phyloP scores from a whole-genome alignment of 2,888 invertebrate genomes.

The Petrolisthes cinctipes region DNA sequence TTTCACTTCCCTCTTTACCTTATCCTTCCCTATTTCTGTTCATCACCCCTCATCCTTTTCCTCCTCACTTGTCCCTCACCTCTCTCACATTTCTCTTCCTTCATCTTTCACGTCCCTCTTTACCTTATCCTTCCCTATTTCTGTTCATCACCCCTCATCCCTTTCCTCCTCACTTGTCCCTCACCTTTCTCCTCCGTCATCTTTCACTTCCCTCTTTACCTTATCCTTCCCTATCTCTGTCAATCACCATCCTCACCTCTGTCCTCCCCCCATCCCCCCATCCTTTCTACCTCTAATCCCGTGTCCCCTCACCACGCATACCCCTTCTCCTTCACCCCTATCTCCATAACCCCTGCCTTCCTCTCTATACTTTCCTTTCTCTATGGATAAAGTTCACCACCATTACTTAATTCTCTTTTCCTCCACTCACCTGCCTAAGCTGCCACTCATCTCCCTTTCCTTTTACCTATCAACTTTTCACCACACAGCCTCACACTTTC shows the following conservation, averaged over 20 bases:
- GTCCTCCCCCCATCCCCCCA: neutral
- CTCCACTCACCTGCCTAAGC: neutral
- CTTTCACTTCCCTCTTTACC: neutral
- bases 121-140: neutral
- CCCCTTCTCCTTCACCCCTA: neutral
- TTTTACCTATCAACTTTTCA: neutral
- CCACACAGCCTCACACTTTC: neutral
- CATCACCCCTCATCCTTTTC: neutral
- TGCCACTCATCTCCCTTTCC: neutral
- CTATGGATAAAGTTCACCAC: no score
- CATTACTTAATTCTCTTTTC: no score
- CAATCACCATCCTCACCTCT: neutral
- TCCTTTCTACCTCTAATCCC: neutral
- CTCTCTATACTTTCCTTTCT: neutral
- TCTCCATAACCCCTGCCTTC: neutral
- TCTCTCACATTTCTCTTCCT: neutral
- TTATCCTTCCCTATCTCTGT: neutral
- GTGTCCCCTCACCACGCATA: neutral
- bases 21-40: neutral
- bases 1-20: neutral
- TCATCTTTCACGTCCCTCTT: no score
- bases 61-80: neutral
- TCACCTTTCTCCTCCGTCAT: neutral
- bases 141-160: neutral
- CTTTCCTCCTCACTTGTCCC: neutral